These are phyloP conservation scores for Arremon brunneinucha DNA, from an alignment of 2,797 vertebrate genomes.

Conservation along the genomic window DNA sequence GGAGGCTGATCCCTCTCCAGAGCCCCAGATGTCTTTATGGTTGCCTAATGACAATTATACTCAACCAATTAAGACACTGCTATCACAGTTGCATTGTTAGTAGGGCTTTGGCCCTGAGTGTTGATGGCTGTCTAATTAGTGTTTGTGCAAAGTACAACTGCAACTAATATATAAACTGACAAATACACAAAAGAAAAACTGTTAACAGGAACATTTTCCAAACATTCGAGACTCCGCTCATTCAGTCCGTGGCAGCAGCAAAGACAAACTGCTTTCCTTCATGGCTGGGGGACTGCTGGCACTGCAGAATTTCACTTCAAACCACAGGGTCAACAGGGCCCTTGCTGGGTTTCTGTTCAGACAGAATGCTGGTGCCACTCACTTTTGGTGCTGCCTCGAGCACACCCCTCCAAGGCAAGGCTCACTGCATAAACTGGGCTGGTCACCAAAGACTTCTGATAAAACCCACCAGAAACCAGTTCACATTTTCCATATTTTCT, in stretches of 20 bases:
- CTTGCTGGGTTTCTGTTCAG: conserved; percentile 5
- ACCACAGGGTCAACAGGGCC: conserved; percentile 10
- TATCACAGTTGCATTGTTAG: conserved; percentile 75
- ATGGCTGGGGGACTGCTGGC: not conserved
- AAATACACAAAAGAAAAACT: conserved; percentile 67
- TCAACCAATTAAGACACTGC: conserved; percentile 77
- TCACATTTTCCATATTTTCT: not conserved
- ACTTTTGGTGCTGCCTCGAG: not conserved
- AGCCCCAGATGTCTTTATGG: conserved; percentile 80
- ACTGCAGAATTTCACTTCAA: conserved; percentile 34
- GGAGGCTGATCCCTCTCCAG: conserved; percentile 75
- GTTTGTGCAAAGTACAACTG: conserved; percentile 70
- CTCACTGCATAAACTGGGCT: not conserved
- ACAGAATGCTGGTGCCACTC: not conserved
- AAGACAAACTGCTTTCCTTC: not conserved
- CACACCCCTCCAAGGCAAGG: not conserved
- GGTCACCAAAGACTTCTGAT: not conserved
- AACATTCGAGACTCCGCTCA: not conserved
- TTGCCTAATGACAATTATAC: conserved; percentile 78
- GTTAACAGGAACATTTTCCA: conserved; percentile 46
- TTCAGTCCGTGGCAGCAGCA: conserved; percentile 1
- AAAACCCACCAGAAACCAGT: not conserved
- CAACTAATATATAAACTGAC: conserved; percentile 64
- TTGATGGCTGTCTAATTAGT: conserved; percentile 75
- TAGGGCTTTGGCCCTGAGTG: conserved; percentile 69